Base-by-base conservation (phyloP, 2,888 invertebrate species). In the Digitonthophagus gazella region DNA sequence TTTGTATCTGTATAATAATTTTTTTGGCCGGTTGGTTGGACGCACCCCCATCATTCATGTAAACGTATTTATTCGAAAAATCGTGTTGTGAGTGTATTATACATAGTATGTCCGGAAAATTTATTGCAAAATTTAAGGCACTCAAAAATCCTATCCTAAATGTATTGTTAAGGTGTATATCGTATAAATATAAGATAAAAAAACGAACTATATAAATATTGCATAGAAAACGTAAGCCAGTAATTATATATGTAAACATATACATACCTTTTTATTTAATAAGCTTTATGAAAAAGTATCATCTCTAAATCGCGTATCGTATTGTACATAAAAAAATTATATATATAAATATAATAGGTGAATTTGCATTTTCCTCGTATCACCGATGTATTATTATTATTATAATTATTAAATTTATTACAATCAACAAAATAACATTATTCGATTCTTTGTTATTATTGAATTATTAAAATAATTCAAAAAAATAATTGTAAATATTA, bases 401-500 rank as follows among this genome's bases (percentile, higher is more conserved):
- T 57, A 57, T 57, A 61, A 61, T 61, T 18, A 16, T 18, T 16
- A 58, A 57, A 57, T 57, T 58, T 61, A 61, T 61, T 20, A 61
- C 61, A 44, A 44, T 44, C 28, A 44, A n/a, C n/a, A n/a, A n/a
- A n/a, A 11, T 44, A 44, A 44, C 11, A 44, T 8, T 44, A 8
- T 22, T 44, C 28, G 28, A 44, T 44, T 44, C 6, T 44, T 44
- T 44, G 28, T 44, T 44, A 44, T 5, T 2, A 44, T 3, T 44
- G 11, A 44, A 44, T 44, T 8, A 44, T 44, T 44, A 8, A 44
- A 44, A n/a, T n/a, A 44, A 44, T 44, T 44, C 6, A 44, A 44
- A 44, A 44, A 44, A 44, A 44, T 8, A 44, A 15, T 58, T 67
- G 67, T 67, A 68, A 65, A 67, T 73, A 70, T 67, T 68, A 70